Evolutionary conservation across 2,113 vertebrate species (phyloP), one percentile per base, ranked within the genome.

Genomic region (Excalfactoria chinensis): DNA sequence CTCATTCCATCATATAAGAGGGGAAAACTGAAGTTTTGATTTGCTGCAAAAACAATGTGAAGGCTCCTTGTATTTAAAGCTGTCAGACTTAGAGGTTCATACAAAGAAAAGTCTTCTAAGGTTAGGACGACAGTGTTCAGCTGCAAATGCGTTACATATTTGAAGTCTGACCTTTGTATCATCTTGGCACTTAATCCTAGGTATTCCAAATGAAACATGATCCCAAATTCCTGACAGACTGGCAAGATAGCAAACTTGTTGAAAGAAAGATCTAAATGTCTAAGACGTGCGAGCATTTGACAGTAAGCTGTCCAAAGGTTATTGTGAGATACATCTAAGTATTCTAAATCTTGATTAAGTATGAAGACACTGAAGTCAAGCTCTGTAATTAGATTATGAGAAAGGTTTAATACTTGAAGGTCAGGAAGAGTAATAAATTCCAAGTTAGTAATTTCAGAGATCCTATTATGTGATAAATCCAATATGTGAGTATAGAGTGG

Each of bases 301-400:
- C 94, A 97, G 95, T 90, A 96, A 97, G 99, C 89, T 66, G 95
- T 97, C 53, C n/a, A 84, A 88, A 99, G 95, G 3, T 71, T 72
- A 88, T 99, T 99, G 97, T 98, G 97, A 11, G 98, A 99, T 72
- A 99, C 87, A 93, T 99, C 98, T 84, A 99, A 96, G 64, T 97
- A 82, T 91, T 98, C 82, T 77, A 99, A 94, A 53, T 97, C 56
- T 25, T 93, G 68, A 9, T 98, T 99, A 83, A 97, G 95, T 41
- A 81, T 59, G 59, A 99, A 99, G n/a, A 97, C 89, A 55, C 91
- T 96, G 1, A 91, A 75, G 55, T 98, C 84, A 9, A 99, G 93
- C 9, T 95, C 34, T 1, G 51, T 95, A 76, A 99, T 94, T 66
- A 55, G 17, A 37, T 99, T 99, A 96, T 98, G 89, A 70, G 98